These are phyloP conservation scores for Heliocidaris tuberculata DNA, from an alignment of 35 echinoderm and acorn worm genomes.

Conservation along the genomic window DNA sequence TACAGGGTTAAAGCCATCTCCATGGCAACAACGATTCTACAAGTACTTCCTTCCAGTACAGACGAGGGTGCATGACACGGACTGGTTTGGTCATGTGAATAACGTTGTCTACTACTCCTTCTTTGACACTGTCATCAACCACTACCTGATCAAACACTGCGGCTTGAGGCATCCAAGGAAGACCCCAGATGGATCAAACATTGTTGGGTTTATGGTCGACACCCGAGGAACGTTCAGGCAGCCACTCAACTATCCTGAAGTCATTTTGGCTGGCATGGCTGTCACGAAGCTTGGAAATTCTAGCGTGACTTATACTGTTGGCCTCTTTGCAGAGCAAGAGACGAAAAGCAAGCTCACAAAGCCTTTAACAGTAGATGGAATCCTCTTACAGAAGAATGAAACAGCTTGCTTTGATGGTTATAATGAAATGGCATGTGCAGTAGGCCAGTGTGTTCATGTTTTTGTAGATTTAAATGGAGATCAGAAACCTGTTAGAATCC, in stretches of 20 bases:
- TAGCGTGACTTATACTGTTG: conserved; percentile 81
- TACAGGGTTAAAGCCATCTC: not conserved
- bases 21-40: conserved; percentile 70
- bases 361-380: not conserved
- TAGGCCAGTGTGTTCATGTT: conserved; percentile 90
- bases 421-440: conserved; percentile 64
- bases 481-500: not conserved
- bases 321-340: conserved; percentile 66
- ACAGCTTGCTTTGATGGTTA: conserved; percentile 17
- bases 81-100: conserved; percentile 92
- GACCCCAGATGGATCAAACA: conserved; percentile 62
- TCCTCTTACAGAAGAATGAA: not conserved
- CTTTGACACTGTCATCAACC: conserved; percentile 88
- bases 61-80: conserved; percentile 79
- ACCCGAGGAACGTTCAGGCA: conserved; percentile 73
- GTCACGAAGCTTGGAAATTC: conserved; percentile 74
- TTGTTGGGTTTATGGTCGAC: conserved; percentile 82
- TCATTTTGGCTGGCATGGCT: conserved; percentile 72
- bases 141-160: conserved; percentile 78
- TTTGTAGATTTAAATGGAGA: conserved; percentile 70
- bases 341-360: not conserved
- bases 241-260: conserved; percentile 74
- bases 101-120: conserved; percentile 89
- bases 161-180: conserved; percentile 26
- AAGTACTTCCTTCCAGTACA: conserved; percentile 91